phyloP scores from a whole-genome alignment of 2,113 vertebrate genomes.

The Tetrao urogallus region DNA sequence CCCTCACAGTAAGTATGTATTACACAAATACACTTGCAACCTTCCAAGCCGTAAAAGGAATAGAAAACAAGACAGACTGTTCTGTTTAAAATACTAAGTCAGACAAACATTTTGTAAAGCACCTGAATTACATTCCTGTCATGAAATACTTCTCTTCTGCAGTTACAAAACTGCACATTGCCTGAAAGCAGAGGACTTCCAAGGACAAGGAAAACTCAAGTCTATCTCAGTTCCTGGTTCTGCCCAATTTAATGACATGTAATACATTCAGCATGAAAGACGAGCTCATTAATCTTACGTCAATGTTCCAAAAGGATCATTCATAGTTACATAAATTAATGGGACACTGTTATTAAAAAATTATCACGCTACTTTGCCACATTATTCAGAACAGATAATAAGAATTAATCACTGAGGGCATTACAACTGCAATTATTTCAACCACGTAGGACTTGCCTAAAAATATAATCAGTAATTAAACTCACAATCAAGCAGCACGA shows the following conservation, averaged over 20 bases:
- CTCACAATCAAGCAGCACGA: neutral
- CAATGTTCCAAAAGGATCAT: neutral
- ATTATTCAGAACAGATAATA: neutral
- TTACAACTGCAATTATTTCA: constrained; percentile 14
- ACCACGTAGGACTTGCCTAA: neutral
- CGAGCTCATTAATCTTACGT: neutral
- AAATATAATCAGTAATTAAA: constrained; percentile 21
- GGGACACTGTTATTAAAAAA: constrained; percentile 17
- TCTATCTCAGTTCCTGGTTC: neutral
- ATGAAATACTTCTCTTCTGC: constrained; percentile 22
- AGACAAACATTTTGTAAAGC: neutral
- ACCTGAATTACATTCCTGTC: neutral
- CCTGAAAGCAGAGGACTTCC: constrained; percentile 15
- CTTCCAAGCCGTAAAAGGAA: neutral
- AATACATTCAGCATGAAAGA: neutral
- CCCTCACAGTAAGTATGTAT: neutral
- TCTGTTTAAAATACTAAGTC: neutral
- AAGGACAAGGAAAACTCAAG: constrained; percentile 3
- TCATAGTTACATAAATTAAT: neutral
- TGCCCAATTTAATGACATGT: neutral
- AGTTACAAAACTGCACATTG: neutral
- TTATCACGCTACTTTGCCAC: neutral
- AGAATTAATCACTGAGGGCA: neutral
- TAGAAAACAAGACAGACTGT: neutral
- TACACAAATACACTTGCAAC: neutral